Evolutionary conservation across 2,888 invertebrate species (phyloP).

Genomic region (Subacronicta megacephala): DNA sequence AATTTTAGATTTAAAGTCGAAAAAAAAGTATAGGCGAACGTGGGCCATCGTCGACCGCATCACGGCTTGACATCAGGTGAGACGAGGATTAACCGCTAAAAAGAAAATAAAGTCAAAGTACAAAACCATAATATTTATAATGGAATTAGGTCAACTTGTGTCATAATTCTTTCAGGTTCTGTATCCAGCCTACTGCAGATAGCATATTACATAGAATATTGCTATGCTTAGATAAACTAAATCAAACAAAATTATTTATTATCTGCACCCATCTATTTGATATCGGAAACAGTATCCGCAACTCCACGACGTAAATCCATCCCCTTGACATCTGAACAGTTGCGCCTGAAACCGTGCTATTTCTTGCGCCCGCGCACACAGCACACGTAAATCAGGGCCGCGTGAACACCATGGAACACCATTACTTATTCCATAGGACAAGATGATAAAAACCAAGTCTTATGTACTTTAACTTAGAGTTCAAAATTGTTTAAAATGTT

Average conservation of each 20-base stretch:
- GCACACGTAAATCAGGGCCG: slow-evolving; percentile 64
- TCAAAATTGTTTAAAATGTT: slow-evolving; percentile 3
- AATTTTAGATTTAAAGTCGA: too few relatives aligned
- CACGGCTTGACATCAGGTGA: too few relatives aligned
- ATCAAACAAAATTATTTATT: slow-evolving; percentile 29
- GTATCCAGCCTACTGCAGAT: not conserved
- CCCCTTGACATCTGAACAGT: slow-evolving; percentile 51
- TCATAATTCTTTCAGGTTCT: too few relatives aligned
- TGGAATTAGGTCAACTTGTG: too few relatives aligned
- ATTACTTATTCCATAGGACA: slow-evolving; percentile 40
- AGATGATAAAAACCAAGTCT: slow-evolving; percentile 15
- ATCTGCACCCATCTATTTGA: slow-evolving; percentile 36
- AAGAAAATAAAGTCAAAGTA: too few relatives aligned
- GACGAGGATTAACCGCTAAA: too few relatives aligned
- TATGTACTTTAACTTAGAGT: slow-evolving; percentile 14
- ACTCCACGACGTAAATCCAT: slow-evolving; percentile 44
- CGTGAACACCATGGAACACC: slow-evolving; percentile 58
- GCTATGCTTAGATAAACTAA: slow-evolving; percentile 19
- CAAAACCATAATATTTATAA: too few relatives aligned
- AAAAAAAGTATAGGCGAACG: too few relatives aligned
- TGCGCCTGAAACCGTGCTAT: slow-evolving; percentile 60
- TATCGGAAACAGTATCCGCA: slow-evolving; percentile 36
- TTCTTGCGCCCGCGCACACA: slow-evolving; percentile 54
- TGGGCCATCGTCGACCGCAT: too few relatives aligned
- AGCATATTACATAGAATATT: too few relatives aligned